Evolutionary conservation across 2,113 vertebrate genomes (phyloP), one percentile per base, ranked within the genome.

Genomic region (Muntiacus reevesi): DNA sequence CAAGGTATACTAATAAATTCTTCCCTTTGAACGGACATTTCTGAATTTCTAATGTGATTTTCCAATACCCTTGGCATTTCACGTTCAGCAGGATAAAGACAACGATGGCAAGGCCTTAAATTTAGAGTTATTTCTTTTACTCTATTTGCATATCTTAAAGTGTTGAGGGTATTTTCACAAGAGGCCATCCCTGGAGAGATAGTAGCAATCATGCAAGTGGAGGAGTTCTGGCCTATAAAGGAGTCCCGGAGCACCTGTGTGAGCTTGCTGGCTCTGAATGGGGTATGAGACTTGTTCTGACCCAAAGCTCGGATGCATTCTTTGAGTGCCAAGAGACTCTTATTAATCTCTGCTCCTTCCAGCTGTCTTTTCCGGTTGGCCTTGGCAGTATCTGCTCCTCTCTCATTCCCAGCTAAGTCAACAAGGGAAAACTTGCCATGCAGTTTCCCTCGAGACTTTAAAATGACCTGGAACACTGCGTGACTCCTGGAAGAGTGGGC

Each of bases 221-320:
- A 99, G 15, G 99, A 99, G 97, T 99, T 99, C 90, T 99, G 99
- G n/a, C 99, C 99, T 3, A 99, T 99, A 96, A 99, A 99, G 4
- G 99, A 99, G 95, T 99, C 99, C 74, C 99, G 97, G 27, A 99
- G 98, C n/a, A 99, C 99, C 92, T 99, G 99, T 0, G 99, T 99
- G 64, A 99, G 98, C 97, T 99, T 99, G 98, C 99, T 99, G 95
- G 99, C 99, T 98, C 99, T 97, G 94, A 99, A 99, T 0, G 99
- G 99, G 40, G 99, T 99, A 87, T 99, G 99, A 5, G 99, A 96
- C 96, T 99, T 99, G 97, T 99, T 99, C 28, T 98, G 98, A 19
- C 99, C 99, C 87, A 99, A 94, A 15, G 99, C 99, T 57, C 99
- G 95, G 91, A 99, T 99, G 50, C 99, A 99, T 95, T 99, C 99